These are phyloP conservation scores for Paralichthys olivaceus DNA, from an alignment of 2,113 vertebrate genomes.

Conservation along the genomic window DNA sequence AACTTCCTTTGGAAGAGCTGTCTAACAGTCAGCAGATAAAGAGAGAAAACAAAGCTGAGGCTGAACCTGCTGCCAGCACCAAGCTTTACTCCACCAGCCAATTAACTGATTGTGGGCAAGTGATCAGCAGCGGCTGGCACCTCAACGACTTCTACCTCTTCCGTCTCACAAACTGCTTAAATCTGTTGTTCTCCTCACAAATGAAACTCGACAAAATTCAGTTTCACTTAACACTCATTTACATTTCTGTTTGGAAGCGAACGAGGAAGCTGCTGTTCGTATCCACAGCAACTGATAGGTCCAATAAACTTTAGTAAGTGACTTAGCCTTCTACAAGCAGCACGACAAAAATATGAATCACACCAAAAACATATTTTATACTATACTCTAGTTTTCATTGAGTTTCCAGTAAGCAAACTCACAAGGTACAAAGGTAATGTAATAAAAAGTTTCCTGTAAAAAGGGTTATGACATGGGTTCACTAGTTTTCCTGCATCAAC, in stretches of 20 bases:
- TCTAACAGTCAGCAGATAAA: constrained; percentile 43
- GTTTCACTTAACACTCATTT: not conserved
- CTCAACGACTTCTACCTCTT: constrained; percentile 5
- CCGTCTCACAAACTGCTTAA: constrained; percentile 4
- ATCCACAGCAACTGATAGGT: not conserved
- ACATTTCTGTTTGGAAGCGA: not conserved
- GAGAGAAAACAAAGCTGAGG: constrained; percentile 34
- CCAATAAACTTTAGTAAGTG: not conserved
- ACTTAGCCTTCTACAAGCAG: not conserved
- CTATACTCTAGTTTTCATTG: not conserved
- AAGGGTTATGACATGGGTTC: not conserved
- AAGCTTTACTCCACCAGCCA: constrained; percentile 51
- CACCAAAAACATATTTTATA: not conserved
- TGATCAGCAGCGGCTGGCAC: constrained; percentile 23
- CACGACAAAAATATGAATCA: no score
- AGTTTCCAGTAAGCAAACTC: not conserved
- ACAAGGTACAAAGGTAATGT: not conserved
- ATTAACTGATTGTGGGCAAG: constrained; percentile 53
- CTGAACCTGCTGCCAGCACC: constrained; percentile 41
- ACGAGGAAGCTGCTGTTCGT: not conserved
- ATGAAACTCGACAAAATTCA: not conserved
- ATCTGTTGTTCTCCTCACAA: not conserved
- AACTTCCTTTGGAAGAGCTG: constrained; percentile 41
- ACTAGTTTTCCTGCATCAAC: not conserved
- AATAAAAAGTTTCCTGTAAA: not conserved